These are phyloP conservation scores for Hydropsyche betteni DNA, from an alignment of 2,888 invertebrate species.

Conservation along the genomic window DNA sequence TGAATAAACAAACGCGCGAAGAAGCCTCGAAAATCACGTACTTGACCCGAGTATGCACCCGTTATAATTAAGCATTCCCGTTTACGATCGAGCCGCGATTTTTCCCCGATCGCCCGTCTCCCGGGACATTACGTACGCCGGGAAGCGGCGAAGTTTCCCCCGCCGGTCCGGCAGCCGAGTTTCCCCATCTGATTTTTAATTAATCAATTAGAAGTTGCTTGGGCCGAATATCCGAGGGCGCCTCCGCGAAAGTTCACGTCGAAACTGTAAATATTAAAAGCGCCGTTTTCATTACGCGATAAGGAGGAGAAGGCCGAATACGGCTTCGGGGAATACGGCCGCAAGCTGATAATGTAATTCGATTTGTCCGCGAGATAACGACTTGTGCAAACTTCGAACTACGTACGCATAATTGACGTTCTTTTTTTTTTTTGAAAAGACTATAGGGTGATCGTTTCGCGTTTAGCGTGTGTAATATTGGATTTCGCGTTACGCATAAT, in stretches of 20 bases:
- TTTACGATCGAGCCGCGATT: conserved; percentile 1
- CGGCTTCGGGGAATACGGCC: conserved; percentile 13
- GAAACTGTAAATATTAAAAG: conserved; percentile 36
- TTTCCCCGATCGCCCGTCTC: conserved; percentile 1
- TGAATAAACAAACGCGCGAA: no score
- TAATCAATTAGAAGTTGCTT: conserved; percentile 18
- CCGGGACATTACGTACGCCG: not conserved
- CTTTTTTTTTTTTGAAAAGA: no score
- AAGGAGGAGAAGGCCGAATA: conserved; percentile 28
- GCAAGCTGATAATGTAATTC: conserved; percentile 29
- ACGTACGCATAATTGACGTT: no score
- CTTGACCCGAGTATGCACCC: not conserved
- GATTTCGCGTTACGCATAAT: conserved; percentile 1
- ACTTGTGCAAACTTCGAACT: no score
- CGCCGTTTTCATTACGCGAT: conserved; percentile 33
- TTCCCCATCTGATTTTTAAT: conserved; percentile 10
- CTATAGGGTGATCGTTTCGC: no score
- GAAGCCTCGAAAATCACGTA: no score
- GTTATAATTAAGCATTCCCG: conserved; percentile 3
- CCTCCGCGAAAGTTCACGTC: not conserved
- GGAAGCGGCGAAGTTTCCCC: not conserved
- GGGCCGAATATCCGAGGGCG: not conserved
- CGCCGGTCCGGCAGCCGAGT: not conserved
- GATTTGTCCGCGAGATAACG: conserved; percentile 20
- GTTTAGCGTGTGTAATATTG: no score